These are phyloP conservation scores for Chirona hameri DNA, from an alignment of 2,888 invertebrate species.

Conservation along the genomic window DNA sequence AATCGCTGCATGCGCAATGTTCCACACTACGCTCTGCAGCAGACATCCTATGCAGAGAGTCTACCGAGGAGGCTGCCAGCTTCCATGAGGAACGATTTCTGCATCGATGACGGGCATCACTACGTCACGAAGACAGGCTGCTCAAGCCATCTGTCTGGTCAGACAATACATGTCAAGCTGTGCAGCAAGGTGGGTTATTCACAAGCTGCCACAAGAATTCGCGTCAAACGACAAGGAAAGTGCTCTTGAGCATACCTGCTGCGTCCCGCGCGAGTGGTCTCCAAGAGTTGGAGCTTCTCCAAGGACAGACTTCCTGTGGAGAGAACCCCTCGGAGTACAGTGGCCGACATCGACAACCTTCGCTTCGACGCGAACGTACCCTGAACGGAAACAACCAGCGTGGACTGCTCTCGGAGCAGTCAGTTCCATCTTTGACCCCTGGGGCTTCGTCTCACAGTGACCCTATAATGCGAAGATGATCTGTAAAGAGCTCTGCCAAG, in stretches of 20 bases:
- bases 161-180: conserved; percentile 34
- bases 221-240: conserved; percentile 37
- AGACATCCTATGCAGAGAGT: neutral
- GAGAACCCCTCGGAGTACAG: conserved; percentile 35
- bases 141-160: conserved; percentile 34
- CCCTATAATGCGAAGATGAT: conserved; percentile 38
- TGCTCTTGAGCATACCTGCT: neutral
- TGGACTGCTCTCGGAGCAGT: conserved; percentile 37
- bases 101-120: conserved; percentile 41
- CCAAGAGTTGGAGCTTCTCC: conserved; percentile 3
- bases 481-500: conserved; percentile 43
- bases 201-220: conserved; percentile 40
- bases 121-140: conserved; percentile 35
- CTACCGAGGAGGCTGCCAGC: neutral
- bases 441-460: conserved; percentile 39
- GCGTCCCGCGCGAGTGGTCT: neutral
- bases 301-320: neutral
- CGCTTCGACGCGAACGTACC: conserved; percentile 2
- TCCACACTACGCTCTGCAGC: conserved; percentile 23
- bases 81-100: conserved; percentile 36
- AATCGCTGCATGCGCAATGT: neutral
- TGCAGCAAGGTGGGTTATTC: conserved; percentile 37
- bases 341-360: conserved; percentile 37
- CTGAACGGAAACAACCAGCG: conserved; percentile 35
- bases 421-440: conserved; percentile 40